phyloP scores from a whole-genome alignment of 92 coral and sea anemone genomes.

The Meandrina meandrites region DNA sequence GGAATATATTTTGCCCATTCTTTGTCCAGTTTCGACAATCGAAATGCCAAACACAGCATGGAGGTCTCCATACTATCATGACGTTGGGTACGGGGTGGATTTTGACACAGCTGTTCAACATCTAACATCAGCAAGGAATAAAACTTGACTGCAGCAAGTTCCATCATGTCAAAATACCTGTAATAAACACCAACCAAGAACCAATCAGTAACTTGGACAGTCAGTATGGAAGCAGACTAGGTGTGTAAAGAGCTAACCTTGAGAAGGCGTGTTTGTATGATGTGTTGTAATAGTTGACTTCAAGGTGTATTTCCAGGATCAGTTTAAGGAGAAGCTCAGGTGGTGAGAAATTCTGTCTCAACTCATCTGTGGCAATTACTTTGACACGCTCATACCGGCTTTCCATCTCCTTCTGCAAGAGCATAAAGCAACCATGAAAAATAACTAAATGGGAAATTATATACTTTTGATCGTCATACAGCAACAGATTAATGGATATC shows the following conservation, averaged over 20 bases:
- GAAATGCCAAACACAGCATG: constrained; percentile 85
- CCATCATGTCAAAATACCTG: constrained; percentile 83
- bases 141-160: constrained; percentile 75
- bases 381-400: constrained; percentile 82
- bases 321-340: constrained; percentile 76
- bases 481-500: not conserved
- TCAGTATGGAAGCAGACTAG: not conserved
- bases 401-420: constrained; percentile 75
- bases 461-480: not conserved
- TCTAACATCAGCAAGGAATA: constrained; percentile 88
- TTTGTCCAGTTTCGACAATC: constrained; percentile 83
- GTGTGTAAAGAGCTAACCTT: constrained; percentile 51
- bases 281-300: constrained; percentile 73
- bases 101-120: constrained; percentile 66
- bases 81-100: constrained; percentile 50
- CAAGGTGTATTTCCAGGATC: constrained; percentile 75
- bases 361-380: constrained; percentile 69
- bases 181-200: not conserved
- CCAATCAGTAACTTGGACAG: not conserved
- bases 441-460: not conserved
- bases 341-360: constrained; percentile 52
- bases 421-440: not conserved
- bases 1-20: constrained; percentile 79
- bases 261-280: constrained; percentile 72
- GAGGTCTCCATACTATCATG: constrained; percentile 67